Base-by-base conservation (phyloP, 2,113 vertebrate species). In the Xyliphius kryptos region DNA sequence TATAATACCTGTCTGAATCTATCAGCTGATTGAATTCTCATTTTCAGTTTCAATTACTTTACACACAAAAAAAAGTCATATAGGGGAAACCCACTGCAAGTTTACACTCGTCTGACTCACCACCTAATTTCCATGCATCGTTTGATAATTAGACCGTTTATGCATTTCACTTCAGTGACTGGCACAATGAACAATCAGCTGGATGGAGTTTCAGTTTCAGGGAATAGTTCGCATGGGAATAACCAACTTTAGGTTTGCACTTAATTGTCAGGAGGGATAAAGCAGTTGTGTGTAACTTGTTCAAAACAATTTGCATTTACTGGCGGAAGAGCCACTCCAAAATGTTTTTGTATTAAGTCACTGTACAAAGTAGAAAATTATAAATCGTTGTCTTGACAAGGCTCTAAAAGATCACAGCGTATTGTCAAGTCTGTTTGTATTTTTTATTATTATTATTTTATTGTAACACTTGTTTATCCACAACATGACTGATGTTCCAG, bases 181-280 rank as follows among this genome's bases (percentile, higher is more conserved):
- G 6, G 13, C 9, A 38, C 16, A 38, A 19, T 10, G 51, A 37
- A 59, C 47, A 52, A 46, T 60, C 65, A 67, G 56, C 38, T 67
- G 65, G 56, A 21, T 53, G 10, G 14, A 59, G 56, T 60, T 60
- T 15, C 56, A 14, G 37, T 67, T 67, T 67, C 65, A 53, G 56
- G 15, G 14, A 17, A 50, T 38, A 26, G 19, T 20, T 51, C n/a
- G 46, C 44, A 38, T 19, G 46, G 32, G 55, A 47, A 43, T 32
- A 66, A 51, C 46, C 63, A 54, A n/a, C 5, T 2, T 5, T 2
- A 21, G 17, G 20, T 3, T 19, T 43, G 32, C 19, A 17, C 19
- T 43, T 20, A 51, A 16, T 17, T 1, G 9, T 44, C 41, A 13
- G 15, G n/a, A 17, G 36, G 26, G 26, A 5, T 5, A 32, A 32